Evolutionary conservation across 2,888 invertebrate species (phyloP), one percentile per base, ranked within the genome.

Genomic region (Craniophora ligustri): DNA sequence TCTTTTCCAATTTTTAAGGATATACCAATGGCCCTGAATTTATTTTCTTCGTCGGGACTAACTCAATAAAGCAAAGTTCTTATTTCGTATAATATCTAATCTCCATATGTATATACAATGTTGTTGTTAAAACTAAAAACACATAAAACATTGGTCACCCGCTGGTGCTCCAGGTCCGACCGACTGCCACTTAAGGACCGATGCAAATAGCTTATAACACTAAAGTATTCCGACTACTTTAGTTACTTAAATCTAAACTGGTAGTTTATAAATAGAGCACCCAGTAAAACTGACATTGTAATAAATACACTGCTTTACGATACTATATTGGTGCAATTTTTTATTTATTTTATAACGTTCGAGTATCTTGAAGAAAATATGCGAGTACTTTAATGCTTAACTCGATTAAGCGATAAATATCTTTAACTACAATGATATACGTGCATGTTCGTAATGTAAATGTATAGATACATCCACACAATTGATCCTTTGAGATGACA

Each of bases 251-350:
- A 76, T 67, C 65, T 75, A 72, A 78, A 73, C 66, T 74, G 67
- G 74, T 74, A 56, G 66, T 77, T 74, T 78, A 82, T 79, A 82
- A 80, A 82, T 75, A 77, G 74, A 77, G 64, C 64, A 65, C 63
- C 63, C 72, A 74, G 73, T 80, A 75, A 82, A 79, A 76, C 63
- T 66, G 72, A 74, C 65, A 68, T 59, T 68, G 67, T 67, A 64
- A 73, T 76, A 77, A 75, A 78, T 69, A 70, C 32, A 28, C 32
- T 50, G 63, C 47, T 72, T 76, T 78, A 77, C 60, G 63, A 64
- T 66, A 56, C 42, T 39, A 44, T 41, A 59, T 47, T 54, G 49
- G 48, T 54, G 61, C 63, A 36, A 62, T 74, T 76, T 78, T 73
- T 72, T 64, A 59, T 44, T 39, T 32, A 49, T 58, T 36, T 57